These are phyloP conservation scores for Peromyscus melanophrys DNA, from an alignment of 2,797 vertebrate species.

Conservation along the genomic window DNA sequence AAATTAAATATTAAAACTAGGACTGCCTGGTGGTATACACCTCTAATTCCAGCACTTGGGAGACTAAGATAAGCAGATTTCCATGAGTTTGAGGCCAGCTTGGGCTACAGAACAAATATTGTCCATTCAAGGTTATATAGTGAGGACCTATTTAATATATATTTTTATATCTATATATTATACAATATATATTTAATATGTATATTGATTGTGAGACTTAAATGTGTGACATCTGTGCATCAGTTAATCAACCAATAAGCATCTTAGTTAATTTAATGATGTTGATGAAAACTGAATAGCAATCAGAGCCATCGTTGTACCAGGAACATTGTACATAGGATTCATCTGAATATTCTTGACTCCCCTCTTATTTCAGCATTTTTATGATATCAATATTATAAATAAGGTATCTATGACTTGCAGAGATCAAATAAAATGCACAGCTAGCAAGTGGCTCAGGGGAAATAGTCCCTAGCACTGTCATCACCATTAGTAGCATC, in stretches of 20 bases:
- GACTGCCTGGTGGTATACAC: not conserved
- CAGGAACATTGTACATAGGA: not conserved
- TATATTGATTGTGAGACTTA: constrained; percentile 27
- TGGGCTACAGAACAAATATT: not conserved
- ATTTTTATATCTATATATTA: not conserved
- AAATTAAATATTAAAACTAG: constrained; percentile 68
- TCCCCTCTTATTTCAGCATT: not conserved
- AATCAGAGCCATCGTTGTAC: not conserved
- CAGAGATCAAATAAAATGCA: constrained; percentile 22
- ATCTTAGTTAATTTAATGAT: constrained; percentile 37
- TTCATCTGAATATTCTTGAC: constrained; percentile 43
- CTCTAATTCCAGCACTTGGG: not conserved
- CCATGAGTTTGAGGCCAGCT: not conserved
- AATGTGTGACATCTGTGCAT: constrained; percentile 52
- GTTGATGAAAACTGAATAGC: not conserved
- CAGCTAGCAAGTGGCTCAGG: not conserved
- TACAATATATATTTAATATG: not conserved
- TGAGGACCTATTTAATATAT: not conserved
- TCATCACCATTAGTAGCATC: constrained; percentile 8
- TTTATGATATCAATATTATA: constrained; percentile 35
- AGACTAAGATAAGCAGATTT: not conserved
- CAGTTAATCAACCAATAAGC: constrained; percentile 5
- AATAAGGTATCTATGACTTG: constrained; percentile 6
- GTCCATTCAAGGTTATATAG: not conserved
- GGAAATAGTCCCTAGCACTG: constrained; percentile 4